Percentiles rank a stretch among this genome's conserved stretches.
phyloP scores from a whole-genome alignment of 2,888 invertebrate species.

The Steinernema scapterisci region DNA sequence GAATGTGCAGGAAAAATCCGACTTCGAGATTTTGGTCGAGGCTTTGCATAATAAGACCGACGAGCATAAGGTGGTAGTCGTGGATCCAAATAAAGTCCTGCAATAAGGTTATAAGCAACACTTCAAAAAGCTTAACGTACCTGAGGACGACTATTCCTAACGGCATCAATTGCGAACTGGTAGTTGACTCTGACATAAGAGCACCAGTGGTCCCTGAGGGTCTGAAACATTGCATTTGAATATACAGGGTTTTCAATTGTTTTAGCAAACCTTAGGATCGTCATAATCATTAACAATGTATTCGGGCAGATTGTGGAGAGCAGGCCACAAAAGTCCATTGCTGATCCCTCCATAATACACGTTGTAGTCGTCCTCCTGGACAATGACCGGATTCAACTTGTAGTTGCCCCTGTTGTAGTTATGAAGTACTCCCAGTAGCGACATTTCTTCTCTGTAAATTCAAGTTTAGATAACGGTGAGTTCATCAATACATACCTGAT shows the following conservation, averaged over 20 bases:
- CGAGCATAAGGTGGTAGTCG: slow-evolving; percentile 84
- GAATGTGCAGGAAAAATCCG: slow-evolving; percentile 91
- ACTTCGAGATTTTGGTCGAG: slow-evolving; percentile 70
- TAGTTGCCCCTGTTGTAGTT: slow-evolving; percentile 66
- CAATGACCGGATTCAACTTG: slow-evolving; percentile 67
- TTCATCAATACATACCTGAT: slow-evolving; percentile 33
- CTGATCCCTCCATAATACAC: slow-evolving; percentile 63
- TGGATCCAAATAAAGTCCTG: slow-evolving; percentile 88
- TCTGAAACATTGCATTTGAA: slow-evolving; percentile 29
- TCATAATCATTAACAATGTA: slow-evolving; percentile 67
- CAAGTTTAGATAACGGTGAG: too few relatives aligned
- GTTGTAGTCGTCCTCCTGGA: slow-evolving; percentile 63
- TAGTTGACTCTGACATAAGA: slow-evolving; percentile 67
- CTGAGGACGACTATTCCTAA: slow-evolving; percentile 64
- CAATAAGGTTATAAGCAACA: too few relatives aligned
- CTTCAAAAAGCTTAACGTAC: too few relatives aligned
- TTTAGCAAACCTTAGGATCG: slow-evolving; percentile 49
- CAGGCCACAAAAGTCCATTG: slow-evolving; percentile 67
- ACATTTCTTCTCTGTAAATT: slow-evolving; percentile 59
- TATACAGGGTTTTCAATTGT: background rate
- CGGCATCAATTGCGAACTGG: slow-evolving; percentile 67
- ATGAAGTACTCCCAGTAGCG: slow-evolving; percentile 65
- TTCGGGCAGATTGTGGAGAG: slow-evolving; percentile 67
- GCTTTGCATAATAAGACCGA: slow-evolving; percentile 87
- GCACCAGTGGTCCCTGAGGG: slow-evolving; percentile 62